Conservation (phyloP, 2,113 vertebrate species). For the Malurus melanocephalus region DNA sequence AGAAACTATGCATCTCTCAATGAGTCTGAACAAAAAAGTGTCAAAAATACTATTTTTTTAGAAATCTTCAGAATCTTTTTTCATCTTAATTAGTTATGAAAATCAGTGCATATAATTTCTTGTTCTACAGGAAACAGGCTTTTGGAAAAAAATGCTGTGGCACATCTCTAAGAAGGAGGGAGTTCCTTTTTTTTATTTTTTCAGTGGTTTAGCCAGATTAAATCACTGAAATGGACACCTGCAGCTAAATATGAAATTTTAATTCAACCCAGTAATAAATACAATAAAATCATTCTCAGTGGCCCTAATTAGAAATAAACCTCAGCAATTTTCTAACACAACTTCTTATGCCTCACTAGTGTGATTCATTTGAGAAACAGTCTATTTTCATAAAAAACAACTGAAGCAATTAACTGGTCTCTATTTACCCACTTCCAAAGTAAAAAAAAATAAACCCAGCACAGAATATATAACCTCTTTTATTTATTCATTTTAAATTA, state of each 20-base stretch:
- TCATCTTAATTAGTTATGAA: background rate
- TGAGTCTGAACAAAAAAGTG: background rate
- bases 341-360: background rate
- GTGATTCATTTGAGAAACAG: slow-evolving; percentile 4
- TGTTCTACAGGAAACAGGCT: background rate
- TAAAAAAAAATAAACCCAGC: background rate
- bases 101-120: background rate
- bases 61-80: background rate
- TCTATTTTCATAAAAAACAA: slow-evolving; percentile 28
- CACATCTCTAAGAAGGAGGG: background rate
- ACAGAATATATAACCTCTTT: background rate
- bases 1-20: background rate
- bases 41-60: background rate
- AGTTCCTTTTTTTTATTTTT: background rate
- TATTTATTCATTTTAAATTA: background rate
- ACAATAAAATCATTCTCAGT: slow-evolving; percentile 14
- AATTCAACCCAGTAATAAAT: slow-evolving; percentile 30
- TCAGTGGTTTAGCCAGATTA: background rate
- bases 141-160: background rate
- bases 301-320: slow-evolving; percentile 35
- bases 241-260: slow-evolving; percentile 41
- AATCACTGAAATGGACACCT: slow-evolving; percentile 21
- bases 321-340: background rate
- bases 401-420: slow-evolving; percentile 50
- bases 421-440: slow-evolving; percentile 35